Base-by-base conservation (phyloP, 2,113 vertebrate species). In the Mirounga angustirostris region DNA sequence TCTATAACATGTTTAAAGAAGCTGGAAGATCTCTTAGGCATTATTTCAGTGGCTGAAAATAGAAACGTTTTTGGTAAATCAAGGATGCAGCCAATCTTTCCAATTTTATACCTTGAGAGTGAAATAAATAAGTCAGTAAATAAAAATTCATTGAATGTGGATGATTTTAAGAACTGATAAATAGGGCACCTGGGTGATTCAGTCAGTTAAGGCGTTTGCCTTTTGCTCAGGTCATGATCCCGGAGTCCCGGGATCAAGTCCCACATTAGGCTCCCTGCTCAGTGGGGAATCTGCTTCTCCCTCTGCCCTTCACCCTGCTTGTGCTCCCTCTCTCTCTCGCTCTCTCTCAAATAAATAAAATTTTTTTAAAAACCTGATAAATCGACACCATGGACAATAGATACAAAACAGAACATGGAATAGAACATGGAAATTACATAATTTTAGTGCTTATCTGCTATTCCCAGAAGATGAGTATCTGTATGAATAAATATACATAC, bases 31-130 rank as follows among this genome's bases (percentile, higher is more conserved):
- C 61, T 88, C 18, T 63, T 74, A 67, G 76, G 26, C 15, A 46
- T 56, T 61, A 76, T 88, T 83, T 85, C 63, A 83, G 88, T 78
- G 33, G 15, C 56, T 56, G 63, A 54, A 85, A 67, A 67, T 33
- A 94, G 21, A 81, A 80, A 73, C 73, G 10, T 67, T 67, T 96
- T 59, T 83, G 43, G 63, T 84, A 91, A 43, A 33, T 89, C 40
- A 63, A 13, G 14, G 18, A 76, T 43, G 52, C 7, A 18, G 33
- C 22, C 12, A 74, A 14, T 74, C 71, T 74, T 74, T 74, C 12
- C 76, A 56, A 81, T 78, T 69, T 83, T 43, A 36, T 52, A 21
- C 21, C 4, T 83, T 90, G 73, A 93, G 58, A 81, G 50, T 74
- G 71, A 74, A 74, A 43, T 43, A 74, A 26, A 59, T 40, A 84